A percentile compares a stretch with the other conserved stretches of the same genome.
Evolutionary conservation across 2,888 invertebrate species (phyloP).

Genomic region (Caenorhabditis auriculariae): DNA sequence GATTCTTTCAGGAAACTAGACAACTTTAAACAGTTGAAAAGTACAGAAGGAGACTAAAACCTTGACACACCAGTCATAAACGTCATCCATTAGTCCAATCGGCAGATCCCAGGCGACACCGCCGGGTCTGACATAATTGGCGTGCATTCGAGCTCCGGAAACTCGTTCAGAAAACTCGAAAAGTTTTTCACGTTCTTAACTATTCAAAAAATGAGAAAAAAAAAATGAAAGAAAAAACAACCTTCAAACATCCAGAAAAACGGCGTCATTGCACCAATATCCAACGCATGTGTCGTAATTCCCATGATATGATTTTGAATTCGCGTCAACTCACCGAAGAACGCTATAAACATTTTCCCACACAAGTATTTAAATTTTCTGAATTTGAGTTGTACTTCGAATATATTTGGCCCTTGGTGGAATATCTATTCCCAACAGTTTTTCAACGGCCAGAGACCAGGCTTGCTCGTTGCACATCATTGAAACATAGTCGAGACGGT

Average conservation of each 20-base stretch:
- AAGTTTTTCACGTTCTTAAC: constrained; percentile 71
- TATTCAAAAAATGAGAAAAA: too few relatives aligned
- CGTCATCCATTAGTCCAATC: constrained; percentile 91
- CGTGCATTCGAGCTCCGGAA: constrained; percentile 97
- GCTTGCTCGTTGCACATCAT: constrained; percentile 99
- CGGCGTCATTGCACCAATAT: constrained; percentile 94
- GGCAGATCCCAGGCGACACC: constrained; percentile 92
- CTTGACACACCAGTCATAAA: constrained; percentile 80
- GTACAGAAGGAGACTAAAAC: constrained; percentile 3
- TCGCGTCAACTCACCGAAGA: constrained; percentile 92
- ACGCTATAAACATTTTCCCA: constrained; percentile 72
- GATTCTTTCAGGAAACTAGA: constrained; percentile 80
- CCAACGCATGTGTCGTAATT: constrained; percentile 90
- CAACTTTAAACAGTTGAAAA: background rate
- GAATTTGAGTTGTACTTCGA: constrained; percentile 72
- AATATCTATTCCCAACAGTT: constrained; percentile 76
- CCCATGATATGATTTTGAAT: constrained; percentile 97
- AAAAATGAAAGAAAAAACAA: constrained; percentile 69
- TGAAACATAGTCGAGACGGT: constrained; percentile 87
- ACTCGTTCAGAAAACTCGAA: constrained; percentile 99
- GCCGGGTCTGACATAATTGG: constrained; percentile 95
- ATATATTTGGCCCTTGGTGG: constrained; percentile 87
- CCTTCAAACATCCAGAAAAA: constrained; percentile 98
- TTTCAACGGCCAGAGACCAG: constrained; percentile 92
- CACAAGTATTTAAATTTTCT: too few relatives aligned